Percentiles rank a stretch among this genome's conserved stretches.
Conservation (phyloP, 2,888 invertebrate genomes). For the Artemia sinica region DNA sequence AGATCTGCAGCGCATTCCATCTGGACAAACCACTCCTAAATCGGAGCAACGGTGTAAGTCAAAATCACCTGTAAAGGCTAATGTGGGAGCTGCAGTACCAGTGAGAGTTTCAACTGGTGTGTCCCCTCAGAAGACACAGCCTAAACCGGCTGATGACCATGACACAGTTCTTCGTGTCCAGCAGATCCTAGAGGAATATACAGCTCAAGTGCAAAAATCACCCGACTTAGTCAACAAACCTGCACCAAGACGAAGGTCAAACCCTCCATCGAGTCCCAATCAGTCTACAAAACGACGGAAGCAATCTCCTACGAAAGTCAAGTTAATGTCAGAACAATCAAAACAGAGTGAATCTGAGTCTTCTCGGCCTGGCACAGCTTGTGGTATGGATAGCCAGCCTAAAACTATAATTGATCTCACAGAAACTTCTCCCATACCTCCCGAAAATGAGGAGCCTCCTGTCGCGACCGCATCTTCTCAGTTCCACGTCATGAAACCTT, state of each 20-base stretch:
- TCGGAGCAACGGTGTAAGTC: conserved; percentile 31
- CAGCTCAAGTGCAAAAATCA: conserved; percentile 57
- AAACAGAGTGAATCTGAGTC: conserved; percentile 33
- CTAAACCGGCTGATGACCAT: conserved; percentile 61
- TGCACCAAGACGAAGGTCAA: conserved; percentile 53
- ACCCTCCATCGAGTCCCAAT: conserved; percentile 51
- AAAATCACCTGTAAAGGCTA: conserved; percentile 37
- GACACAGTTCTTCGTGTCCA: conserved; percentile 61
- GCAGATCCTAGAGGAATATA: conserved; percentile 59
- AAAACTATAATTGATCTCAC: background rate
- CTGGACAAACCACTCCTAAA: conserved; percentile 30
- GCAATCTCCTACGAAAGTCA: conserved; percentile 39
- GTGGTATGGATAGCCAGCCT: conserved; percentile 10
- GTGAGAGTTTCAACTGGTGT: conserved; percentile 39
- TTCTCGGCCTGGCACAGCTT: background rate
- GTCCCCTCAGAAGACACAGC: conserved; percentile 45
- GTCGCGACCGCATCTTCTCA: background rate
- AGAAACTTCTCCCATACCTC: conserved; percentile 6
- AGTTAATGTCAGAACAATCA: conserved; percentile 36
- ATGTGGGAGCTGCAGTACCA: conserved; percentile 39
- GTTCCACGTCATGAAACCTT: conserved; percentile 1
- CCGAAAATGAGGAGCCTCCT: background rate
- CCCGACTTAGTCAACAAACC: conserved; percentile 63
- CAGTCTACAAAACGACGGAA: conserved; percentile 52
- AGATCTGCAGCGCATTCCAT: conserved; percentile 31